Percentiles rank a stretch among this genome's conserved stretches.
Conservation (phyloP, 1,140 invertebrate species). For the Papilio machaon region DNA sequence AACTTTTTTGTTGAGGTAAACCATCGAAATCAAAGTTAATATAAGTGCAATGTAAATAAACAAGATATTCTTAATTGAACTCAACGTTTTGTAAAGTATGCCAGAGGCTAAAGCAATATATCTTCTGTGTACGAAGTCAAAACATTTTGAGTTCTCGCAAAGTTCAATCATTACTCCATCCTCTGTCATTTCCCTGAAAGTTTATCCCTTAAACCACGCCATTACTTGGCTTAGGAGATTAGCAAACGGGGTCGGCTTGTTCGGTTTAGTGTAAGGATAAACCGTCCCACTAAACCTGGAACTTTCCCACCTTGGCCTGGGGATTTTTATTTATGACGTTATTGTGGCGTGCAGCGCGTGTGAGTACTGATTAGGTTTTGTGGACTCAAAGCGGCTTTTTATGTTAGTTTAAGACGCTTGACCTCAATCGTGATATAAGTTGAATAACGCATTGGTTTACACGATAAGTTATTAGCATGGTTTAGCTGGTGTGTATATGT, state of each 20-base stretch:
- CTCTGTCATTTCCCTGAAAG: constrained; percentile 46
- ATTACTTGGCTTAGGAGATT: constrained; percentile 70
- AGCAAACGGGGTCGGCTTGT: constrained; percentile 65
- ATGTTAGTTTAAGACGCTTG: constrained; percentile 58
- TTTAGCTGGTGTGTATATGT: background rate
- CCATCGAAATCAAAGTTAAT: background rate
- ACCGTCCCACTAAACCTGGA: constrained; percentile 54
- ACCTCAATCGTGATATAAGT: constrained; percentile 33
- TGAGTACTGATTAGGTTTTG: constrained; percentile 72
- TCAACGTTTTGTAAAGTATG: background rate
- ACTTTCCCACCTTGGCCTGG: constrained; percentile 58
- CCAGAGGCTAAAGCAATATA: constrained; percentile 15
- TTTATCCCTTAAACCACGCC: constrained; percentile 61
- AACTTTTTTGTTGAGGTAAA: too few species aligned
- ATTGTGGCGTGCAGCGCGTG: constrained; percentile 62
- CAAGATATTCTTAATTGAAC: background rate
- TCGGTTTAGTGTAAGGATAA: constrained; percentile 65
- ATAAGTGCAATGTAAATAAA: background rate
- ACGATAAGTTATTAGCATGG: background rate
- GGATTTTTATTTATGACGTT: constrained; percentile 79
- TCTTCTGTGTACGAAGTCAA: constrained; percentile 29
- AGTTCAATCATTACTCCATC: constrained; percentile 35
- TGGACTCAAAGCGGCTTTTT: constrained; percentile 60
- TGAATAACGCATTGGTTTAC: background rate
- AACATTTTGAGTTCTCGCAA: constrained; percentile 36